Base-by-base conservation (phyloP, 2,888 invertebrate species). In the Caenorhabditis japonica region DNA sequence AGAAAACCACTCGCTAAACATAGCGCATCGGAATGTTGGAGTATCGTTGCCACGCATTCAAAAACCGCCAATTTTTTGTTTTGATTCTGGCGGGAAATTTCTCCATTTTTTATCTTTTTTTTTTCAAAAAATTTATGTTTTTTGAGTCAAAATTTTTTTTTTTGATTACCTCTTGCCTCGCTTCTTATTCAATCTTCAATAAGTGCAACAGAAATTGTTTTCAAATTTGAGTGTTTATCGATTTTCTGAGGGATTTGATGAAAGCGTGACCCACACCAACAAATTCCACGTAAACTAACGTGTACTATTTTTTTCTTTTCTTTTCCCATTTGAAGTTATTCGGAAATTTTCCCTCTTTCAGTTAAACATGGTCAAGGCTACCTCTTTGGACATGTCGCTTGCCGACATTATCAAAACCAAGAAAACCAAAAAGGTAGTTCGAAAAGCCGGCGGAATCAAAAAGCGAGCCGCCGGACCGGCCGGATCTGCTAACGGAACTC, bases 371-470 rank as follows among this genome's bases (percentile, higher is more conserved):
- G 66, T 66, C 30, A 66, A 66, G 23, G 66, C 56, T 15, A 51
- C 43, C 36, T 33, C 66, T 17, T 27, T 66, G 39, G 66, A 66
- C 34, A 49, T 66, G 49, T 36, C 66, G 1, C 51, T 66, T n/a
- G 43, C 56, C 36, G 66, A 66, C 23, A 66, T 66, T 38, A 66
- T 66, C 19, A 58, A 49, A 23, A 41, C 19, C 38, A 51, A 46
- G 17, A 61, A 55, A 49, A 41, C 39, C 27, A 61, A 51, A 30
- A 51, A 30, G 25, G 41, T 41, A 8, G 38, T 56, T 27, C 55
- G 27, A 15, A 56, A 36, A 13, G 27, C 39, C n/a, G 66, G 43
- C 1, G 66, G 56, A n/a, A 27, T 66, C 34, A 55, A 43, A 38
- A 66, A 66, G 21, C 33, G 56, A 30, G n/a, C n/a, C n/a, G n/a